Conservation (phyloP, 2,888 invertebrate genomes). For the Ganaspis brasiliensis region DNA sequence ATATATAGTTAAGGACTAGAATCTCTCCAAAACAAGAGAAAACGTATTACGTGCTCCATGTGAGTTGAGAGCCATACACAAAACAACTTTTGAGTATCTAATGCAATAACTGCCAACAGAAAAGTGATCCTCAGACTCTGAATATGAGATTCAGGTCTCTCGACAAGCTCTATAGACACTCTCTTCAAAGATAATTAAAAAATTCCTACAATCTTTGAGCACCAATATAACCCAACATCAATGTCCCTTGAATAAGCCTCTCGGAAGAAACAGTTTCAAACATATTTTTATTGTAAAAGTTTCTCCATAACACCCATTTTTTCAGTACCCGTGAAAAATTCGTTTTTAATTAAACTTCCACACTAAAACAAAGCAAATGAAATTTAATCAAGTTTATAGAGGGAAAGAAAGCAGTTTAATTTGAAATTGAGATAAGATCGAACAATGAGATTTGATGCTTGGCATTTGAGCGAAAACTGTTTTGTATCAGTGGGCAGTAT, state of each 20-base stretch:
- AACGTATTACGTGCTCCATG: slow-evolving; percentile 31
- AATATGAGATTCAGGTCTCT: slow-evolving; percentile 8
- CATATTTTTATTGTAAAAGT: too few species aligned
- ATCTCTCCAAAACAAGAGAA: slow-evolving; percentile 32
- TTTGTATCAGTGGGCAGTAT: slow-evolving; percentile 15
- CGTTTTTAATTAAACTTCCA: neutral
- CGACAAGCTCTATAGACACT: slow-evolving; percentile 23
- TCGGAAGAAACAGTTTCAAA: neutral
- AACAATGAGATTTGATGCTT: neutral
- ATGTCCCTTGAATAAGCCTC: neutral
- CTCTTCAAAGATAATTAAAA: slow-evolving; percentile 5
- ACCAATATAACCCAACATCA: neutral
- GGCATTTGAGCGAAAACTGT: slow-evolving; percentile 12
- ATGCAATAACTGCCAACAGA: slow-evolving; percentile 19
- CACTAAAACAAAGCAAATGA: too few species aligned
- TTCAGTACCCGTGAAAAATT: too few species aligned
- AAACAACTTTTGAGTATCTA: slow-evolving; percentile 34
- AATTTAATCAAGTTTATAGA: neutral
- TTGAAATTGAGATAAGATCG: slow-evolving; percentile 19
- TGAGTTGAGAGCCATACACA: slow-evolving; percentile 6
- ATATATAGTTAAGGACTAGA: neutral
- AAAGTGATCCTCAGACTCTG: slow-evolving; percentile 30
- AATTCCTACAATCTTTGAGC: neutral
- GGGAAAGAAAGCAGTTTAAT: neutral
- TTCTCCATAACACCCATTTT: too few species aligned